Evolutionary conservation across 2,797 vertebrate species (phyloP), one percentile per base, ranked within the genome.

Genomic region (Ispidina picta): DNA sequence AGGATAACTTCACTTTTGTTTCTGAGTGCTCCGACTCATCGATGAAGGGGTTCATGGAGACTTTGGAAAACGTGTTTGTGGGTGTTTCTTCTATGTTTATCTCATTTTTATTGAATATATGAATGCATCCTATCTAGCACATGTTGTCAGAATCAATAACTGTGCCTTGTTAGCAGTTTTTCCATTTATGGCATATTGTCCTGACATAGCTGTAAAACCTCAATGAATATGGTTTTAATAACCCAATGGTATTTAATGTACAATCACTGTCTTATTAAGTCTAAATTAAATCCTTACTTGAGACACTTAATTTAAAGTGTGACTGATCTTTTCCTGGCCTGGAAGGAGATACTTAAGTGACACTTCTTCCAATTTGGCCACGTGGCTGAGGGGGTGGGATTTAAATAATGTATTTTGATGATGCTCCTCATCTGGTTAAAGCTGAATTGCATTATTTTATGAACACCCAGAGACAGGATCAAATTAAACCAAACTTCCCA

Each of bases 191-290:
- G 95, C 95, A 87, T 95, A 96, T 96, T 96, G 96, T 96, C 96
- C 95, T 96, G 95, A 97, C 96, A 95, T 95, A 95, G 94, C 97
- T 97, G 96, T 97, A 97, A 97, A 98, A 97, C 94, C 96, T 97
- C 97, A 96, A 93, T 95, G 96, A 97, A 97, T 97, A 97, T 96
- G 96, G 90, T 96, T 97, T 97, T 97, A 97, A 97, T 98, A 97
- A 97, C 84, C 83, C 88, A 94, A 94, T 94, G 94, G 91, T 93
- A 97, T 97, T 97, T 97, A 97, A 96, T 13, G 79, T 97, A 95
- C 90, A 97, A 97, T 97, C 89, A 48, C 92, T 97, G 96, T 96
- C 97, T 97, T 96, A 96, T 97, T 97, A 96, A 93, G 85, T 95
- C 95, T 96, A 97, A 97, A 97, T 97, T 97, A 97, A 97, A 96